Conservation (phyloP, 2,888 invertebrate genomes). For the Aromia moschata region DNA sequence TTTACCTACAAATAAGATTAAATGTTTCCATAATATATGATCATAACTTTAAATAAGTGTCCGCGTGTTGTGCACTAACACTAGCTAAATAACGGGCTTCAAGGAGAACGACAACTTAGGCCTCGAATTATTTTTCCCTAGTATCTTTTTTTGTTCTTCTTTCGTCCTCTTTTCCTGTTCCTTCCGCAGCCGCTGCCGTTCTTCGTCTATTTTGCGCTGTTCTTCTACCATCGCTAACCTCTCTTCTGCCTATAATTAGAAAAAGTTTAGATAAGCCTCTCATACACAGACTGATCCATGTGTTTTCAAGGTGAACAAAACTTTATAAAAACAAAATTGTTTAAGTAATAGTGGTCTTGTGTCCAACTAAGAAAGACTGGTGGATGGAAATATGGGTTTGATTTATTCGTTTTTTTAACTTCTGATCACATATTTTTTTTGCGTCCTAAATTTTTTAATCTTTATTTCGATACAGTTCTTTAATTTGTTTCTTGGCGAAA, state of each 20-base stretch:
- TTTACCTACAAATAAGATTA: neutral
- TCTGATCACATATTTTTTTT: too few species aligned
- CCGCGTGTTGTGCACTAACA: constrained; percentile 29
- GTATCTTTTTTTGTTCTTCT: constrained; percentile 96
- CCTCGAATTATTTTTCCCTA: constrained; percentile 96
- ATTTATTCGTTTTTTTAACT: too few species aligned
- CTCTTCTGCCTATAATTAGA: constrained; percentile 85
- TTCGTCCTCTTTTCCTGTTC: constrained; percentile 92
- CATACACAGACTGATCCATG: too few species aligned
- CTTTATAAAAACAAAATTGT: too few species aligned
- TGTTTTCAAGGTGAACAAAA: too few species aligned
- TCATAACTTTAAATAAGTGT: constrained; percentile 12
- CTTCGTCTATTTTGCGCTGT: constrained; percentile 95
- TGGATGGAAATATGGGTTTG: too few species aligned
- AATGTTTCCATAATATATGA: constrained; percentile 6
- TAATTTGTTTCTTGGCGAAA: too few species aligned
- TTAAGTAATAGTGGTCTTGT: too few species aligned
- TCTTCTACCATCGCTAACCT: constrained; percentile 96
- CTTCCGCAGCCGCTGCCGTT: constrained; percentile 89
- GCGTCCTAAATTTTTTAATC: too few species aligned
- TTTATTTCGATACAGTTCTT: too few species aligned
- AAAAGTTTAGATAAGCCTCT: too few species aligned
- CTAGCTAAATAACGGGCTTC: constrained; percentile 69
- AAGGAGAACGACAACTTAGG: constrained; percentile 93
- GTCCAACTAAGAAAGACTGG: too few species aligned